These are phyloP conservation scores for Pseudorhombus dupliciocellatus DNA, from an alignment of 2,113 vertebrate genomes.

Conservation along the genomic window DNA sequence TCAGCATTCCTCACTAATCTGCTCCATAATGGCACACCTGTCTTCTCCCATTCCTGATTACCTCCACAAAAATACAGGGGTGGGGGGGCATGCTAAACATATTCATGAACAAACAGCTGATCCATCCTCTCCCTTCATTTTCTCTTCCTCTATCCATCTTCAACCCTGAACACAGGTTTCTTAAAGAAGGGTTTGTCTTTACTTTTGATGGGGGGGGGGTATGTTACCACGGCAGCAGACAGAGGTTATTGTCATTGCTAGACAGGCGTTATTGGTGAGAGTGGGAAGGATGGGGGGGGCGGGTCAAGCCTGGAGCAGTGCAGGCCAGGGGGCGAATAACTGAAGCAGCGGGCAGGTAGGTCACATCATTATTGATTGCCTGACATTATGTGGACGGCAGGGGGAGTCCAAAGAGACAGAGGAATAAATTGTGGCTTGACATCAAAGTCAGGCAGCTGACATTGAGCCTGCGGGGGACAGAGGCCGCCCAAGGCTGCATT, in stretches of 20 bases:
- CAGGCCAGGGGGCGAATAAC: constrained; percentile 63
- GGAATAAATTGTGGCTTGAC: constrained; percentile 75
- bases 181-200: constrained; percentile 29
- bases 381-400: constrained; percentile 71
- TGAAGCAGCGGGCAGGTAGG: constrained; percentile 64
- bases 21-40: constrained; percentile 75
- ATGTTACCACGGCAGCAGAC: constrained; percentile 73
- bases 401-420: constrained; percentile 61
- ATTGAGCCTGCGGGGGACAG: constrained; percentile 69
- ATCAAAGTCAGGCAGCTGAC: constrained; percentile 73
- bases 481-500: constrained; percentile 67
- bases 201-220: constrained; percentile 14
- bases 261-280: constrained; percentile 71
- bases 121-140: constrained; percentile 27
- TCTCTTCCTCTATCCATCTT: constrained; percentile 17
- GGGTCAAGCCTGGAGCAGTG: constrained; percentile 61
- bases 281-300: constrained; percentile 40
- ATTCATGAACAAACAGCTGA: constrained; percentile 62
- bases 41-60: constrained; percentile 58
- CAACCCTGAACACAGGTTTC: constrained; percentile 2
- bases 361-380: constrained; percentile 75
- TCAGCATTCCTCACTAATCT: constrained; percentile 71
- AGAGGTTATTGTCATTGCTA: constrained; percentile 70
- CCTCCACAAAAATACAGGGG: constrained; percentile 32
- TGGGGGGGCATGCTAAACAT: constrained; percentile 17